These are phyloP conservation scores for Charina bottae DNA, from an alignment of 2,113 vertebrate genomes.

Conservation along the genomic window DNA sequence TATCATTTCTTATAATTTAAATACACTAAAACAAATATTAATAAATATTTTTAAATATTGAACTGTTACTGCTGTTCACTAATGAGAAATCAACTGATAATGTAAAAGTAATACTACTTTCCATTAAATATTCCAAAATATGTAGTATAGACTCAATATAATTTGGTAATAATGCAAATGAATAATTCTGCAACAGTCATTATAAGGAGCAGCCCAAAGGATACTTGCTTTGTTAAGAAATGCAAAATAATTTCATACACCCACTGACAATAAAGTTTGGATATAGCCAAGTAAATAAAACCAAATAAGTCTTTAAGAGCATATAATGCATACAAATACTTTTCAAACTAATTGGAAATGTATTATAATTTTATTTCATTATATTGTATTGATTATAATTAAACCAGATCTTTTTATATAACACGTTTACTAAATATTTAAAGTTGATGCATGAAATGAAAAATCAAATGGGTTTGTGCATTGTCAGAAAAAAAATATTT, in stretches of 20 bases:
- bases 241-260: not conserved
- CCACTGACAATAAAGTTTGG: not conserved
- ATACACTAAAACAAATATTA: not conserved
- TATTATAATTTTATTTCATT: not conserved
- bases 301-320: not conserved
- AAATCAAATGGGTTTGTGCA: not conserved
- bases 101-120: not conserved
- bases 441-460: not conserved
- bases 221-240: not conserved
- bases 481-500: not conserved
- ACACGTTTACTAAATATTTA: not conserved
- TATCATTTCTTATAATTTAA: not conserved
- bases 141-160: not conserved
- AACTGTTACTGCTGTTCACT: slow-evolving; percentile 10
- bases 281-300: not conserved
- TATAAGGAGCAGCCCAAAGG: slow-evolving; percentile 21
- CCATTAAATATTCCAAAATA: not conserved
- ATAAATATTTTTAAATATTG: not conserved
- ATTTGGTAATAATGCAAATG: slow-evolving; percentile 4
- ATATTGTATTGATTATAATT: slow-evolving; percentile 12
- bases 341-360: not conserved
- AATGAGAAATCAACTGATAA: not conserved
- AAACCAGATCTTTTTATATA: not conserved
- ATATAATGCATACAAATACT: not conserved
- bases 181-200: not conserved